Conservation (phyloP, 2,888 invertebrate species). For the Lycia hirtaria region DNA sequence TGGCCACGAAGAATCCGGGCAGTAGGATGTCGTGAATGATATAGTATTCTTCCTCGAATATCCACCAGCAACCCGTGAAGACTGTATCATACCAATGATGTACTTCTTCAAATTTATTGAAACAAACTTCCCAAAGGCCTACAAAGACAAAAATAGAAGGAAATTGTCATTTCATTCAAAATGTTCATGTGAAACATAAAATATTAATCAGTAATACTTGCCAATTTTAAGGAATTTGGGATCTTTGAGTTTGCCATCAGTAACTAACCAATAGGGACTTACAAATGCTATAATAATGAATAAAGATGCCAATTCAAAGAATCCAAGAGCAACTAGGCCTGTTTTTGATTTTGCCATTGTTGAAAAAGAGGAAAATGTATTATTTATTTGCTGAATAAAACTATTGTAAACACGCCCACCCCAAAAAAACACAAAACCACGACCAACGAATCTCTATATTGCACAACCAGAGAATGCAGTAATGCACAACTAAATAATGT, state of each 20-base stretch:
- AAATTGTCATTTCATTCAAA: background rate
- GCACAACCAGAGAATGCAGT: no score
- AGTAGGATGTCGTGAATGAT: conserved; percentile 95
- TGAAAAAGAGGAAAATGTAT: background rate
- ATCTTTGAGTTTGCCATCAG: conserved; percentile 90
- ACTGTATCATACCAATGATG: conserved; percentile 93
- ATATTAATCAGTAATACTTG: conserved; percentile 67
- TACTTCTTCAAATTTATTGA: conserved; percentile 94
- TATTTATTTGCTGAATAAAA: conserved; percentile 3
- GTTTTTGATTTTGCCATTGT: conserved; percentile 88
- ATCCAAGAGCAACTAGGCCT: conserved; percentile 87
- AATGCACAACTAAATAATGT: no score
- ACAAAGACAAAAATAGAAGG: conserved; percentile 45
- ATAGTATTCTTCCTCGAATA: conserved; percentile 98
- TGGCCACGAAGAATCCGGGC: conserved; percentile 96
- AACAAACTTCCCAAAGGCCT: conserved; percentile 98
- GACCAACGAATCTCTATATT: background rate
- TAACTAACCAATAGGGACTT: conserved; percentile 95
- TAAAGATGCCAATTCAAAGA: conserved; percentile 88
- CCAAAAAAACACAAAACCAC: background rate
- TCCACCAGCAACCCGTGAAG: conserved; percentile 97
- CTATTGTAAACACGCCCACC: conserved; percentile 36
- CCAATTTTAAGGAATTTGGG: conserved; percentile 93
- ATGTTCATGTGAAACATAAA: background rate
- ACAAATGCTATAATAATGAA: conserved; percentile 93